Base-by-base conservation (phyloP, 2,113 vertebrate genomes). In the Shinisaurus crocodilurus region DNA sequence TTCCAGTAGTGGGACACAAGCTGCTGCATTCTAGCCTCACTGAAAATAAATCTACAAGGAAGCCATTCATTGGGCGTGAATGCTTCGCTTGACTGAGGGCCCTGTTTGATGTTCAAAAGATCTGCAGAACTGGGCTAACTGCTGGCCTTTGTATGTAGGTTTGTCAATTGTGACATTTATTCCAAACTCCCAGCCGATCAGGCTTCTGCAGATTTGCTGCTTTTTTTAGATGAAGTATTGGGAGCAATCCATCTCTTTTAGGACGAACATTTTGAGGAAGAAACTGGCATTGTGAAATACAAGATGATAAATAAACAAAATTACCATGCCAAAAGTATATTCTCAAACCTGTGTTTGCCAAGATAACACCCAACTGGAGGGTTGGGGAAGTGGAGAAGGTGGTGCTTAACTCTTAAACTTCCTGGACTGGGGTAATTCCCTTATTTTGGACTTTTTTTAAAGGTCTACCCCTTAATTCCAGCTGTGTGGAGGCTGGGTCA, bases 21-120 rank as follows among this genome's bases (percentile, higher is more conserved):
- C 93, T 90, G 83, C 85, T 48, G 90, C 86, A 93, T 89, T 89
- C 1, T 0, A 77, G 89, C 63, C 91, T 95, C 54, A 81, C 82
- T 54, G 92, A 29, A 57, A 89, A 91, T 93, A 91, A 96, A 95
- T 95, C 90, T 85, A 95, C 95, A 96, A 95, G 92, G 93, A 92
- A 93, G 86, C 87, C 25, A 95, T 96, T 96, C 93, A 95, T 63
- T 50, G 57, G 65, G 9, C 0, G 37, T 96, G 93, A 96, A 96
- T 96, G 90, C 87, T 72, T 18, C 86, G 89, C 86, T 94, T 94
- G 88, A 92, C 72, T 92, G 15, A 25, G 79, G 81, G 90, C 48
- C 88, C 0, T 18, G 1, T 79, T 93, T 90, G 0, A 8, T 1
- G 88, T 83, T 94, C 92, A 92, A 91, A 90, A 88, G 89, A 89